Conservation (phyloP, 2,888 invertebrate genomes). For the Acrobasis repandana region DNA sequence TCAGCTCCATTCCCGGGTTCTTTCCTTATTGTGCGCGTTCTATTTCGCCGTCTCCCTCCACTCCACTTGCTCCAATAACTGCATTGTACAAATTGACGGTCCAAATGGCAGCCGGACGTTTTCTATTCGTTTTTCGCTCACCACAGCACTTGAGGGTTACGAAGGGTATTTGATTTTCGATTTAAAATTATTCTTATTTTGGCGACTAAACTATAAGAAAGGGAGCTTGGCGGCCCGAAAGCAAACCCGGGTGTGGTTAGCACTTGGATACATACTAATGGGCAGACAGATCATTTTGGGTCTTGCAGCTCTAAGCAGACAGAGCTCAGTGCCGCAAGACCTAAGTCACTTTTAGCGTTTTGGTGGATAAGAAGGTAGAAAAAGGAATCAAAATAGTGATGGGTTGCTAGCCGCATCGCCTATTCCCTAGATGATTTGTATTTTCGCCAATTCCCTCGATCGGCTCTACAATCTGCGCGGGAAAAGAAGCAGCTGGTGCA, state of each 20-base stretch:
- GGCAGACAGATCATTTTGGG: no score
- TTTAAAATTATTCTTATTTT: no score
- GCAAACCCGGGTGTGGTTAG: no score
- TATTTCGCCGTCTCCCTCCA: constrained; percentile 23
- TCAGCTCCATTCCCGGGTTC: constrained; percentile 29
- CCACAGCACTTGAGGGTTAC: neutral
- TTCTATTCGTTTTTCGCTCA: neutral
- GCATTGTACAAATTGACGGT: constrained; percentile 16
- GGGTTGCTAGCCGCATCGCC: neutral
- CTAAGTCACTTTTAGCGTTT: neutral
- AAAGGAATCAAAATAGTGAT: neutral
- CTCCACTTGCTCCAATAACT: constrained; percentile 4
- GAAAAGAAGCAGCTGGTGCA: neutral
- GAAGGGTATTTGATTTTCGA: no score
- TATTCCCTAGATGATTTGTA: neutral
- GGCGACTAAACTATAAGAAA: no score
- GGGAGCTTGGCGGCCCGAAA: no score
- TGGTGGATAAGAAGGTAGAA: neutral
- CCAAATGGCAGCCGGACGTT: constrained; percentile 3
- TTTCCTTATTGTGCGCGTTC: constrained; percentile 33
- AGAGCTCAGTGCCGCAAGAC: neutral
- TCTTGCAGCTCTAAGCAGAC: no score
- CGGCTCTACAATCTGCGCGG: neutral
- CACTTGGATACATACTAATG: no score
- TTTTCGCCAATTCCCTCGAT: neutral